These are phyloP conservation scores for Diabrotica undecimpunctata DNA, from an alignment of 1,140 invertebrate genomes.

Conservation along the genomic window DNA sequence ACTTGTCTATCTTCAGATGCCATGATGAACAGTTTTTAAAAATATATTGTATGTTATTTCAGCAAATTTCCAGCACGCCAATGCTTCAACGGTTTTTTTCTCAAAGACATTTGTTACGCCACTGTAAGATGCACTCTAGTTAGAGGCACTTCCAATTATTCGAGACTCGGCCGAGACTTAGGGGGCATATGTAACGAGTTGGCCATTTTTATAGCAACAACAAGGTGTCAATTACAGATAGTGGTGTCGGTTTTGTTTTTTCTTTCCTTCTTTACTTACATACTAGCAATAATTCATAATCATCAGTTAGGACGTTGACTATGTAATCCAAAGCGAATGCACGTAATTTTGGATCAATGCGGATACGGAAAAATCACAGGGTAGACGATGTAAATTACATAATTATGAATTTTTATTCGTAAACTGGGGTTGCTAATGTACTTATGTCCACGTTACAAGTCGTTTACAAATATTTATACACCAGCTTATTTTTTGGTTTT, in stretches of 20 bases:
- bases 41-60: no score
- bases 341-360: slow-evolving; percentile 8
- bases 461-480: no score
- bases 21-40: no score
- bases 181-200: slow-evolving; percentile 22
- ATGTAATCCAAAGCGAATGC: slow-evolving; percentile 9
- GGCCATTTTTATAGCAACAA: slow-evolving; percentile 17
- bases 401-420: background rate
- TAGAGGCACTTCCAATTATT: slow-evolving; percentile 21
- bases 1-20: no score
- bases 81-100: no score
- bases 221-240: slow-evolving; percentile 22
- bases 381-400: background rate
- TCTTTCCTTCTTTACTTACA: slow-evolving; percentile 9
- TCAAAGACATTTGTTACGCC: slow-evolving; percentile 2
- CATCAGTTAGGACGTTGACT: background rate
- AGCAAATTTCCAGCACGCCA: no score
- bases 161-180: slow-evolving; percentile 13
- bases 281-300: slow-evolving; percentile 15
- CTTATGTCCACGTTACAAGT: no score
- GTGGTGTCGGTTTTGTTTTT: slow-evolving; percentile 11
- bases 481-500: no score
- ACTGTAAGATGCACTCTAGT: slow-evolving; percentile 7
- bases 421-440: no score
- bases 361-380: background rate